Evolutionary conservation across 53 echinoderm and acorn worm species (phyloP).

Genomic region (Echinometra lucunter): DNA sequence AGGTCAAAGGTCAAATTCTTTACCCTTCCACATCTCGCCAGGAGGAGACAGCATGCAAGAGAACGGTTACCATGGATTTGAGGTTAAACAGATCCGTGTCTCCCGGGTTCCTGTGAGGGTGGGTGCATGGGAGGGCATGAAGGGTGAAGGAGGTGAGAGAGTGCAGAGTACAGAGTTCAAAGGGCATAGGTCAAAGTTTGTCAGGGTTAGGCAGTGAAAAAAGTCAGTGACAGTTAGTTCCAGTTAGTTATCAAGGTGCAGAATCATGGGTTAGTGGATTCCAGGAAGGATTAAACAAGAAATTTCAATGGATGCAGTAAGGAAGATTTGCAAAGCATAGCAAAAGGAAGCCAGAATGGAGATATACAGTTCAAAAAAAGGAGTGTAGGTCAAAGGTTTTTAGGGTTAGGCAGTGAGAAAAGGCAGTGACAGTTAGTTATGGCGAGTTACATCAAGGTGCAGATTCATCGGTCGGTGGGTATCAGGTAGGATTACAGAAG

Average conservation of each 20-base stretch:
- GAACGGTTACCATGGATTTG: constrained; percentile 81
- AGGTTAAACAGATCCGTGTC: constrained; percentile 86
- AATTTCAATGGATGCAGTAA: background rate
- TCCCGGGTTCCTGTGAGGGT: constrained; percentile 80
- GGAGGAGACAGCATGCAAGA: constrained; percentile 87
- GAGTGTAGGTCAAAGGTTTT: constrained; percentile 3
- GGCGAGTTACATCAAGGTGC: background rate
- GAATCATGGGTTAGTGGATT: background rate
- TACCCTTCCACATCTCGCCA: constrained; percentile 99
- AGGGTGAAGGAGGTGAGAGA: constrained; percentile 5
- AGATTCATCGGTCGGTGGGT: background rate
- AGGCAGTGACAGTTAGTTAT: background rate
- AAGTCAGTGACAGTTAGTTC: background rate
- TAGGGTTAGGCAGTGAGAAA: background rate
- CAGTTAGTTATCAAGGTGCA: background rate
- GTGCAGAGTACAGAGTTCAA: background rate
- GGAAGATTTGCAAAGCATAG: too few relatives aligned
- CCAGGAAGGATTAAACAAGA: background rate
- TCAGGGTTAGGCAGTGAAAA: background rate
- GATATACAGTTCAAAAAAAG: background rate
- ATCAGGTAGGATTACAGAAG: background rate
- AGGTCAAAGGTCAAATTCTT: constrained; percentile 12
- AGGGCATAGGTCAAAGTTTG: background rate
- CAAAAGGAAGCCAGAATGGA: too few relatives aligned
- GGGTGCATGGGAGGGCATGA: constrained; percentile 12